phyloP scores from a whole-genome alignment of 2,797 vertebrate genomes.

The Lepus townsendii region DNA sequence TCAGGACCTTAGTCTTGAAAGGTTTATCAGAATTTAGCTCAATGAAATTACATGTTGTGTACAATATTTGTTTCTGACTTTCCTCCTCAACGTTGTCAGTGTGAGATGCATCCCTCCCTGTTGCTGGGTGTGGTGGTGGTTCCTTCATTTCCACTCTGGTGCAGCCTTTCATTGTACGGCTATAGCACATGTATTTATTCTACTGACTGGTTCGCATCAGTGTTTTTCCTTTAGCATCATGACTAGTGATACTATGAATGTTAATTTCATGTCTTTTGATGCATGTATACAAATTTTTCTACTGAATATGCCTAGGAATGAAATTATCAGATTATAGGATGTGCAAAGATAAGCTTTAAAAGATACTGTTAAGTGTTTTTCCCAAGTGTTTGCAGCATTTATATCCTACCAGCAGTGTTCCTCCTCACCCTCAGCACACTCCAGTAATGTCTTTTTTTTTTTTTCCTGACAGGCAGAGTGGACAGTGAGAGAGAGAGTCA shows the following conservation, averaged over 20 bases:
- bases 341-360: neutral
- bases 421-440: neutral
- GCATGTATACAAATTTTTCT: neutral
- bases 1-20: neutral
- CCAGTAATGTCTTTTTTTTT: neutral
- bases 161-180: neutral
- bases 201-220: neutral
- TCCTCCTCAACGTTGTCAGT: neutral
- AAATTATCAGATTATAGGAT: neutral
- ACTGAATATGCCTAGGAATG: neutral
- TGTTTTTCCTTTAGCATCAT: constrained; percentile 18
- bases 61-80: neutral
- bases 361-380: neutral
- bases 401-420: neutral
- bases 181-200: neutral
- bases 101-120: neutral
- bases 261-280: neutral
- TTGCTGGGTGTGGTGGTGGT: neutral
- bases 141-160: neutral
- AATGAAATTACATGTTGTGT: neutral
- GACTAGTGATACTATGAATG: neutral
- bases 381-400: neutral
- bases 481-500: too few relatives aligned
- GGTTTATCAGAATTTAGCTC: neutral
- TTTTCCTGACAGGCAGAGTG: too few relatives aligned